Evolutionary conservation across 2,113 vertebrate species (phyloP).

Genomic region (Hippocampus barbouri): DNA sequence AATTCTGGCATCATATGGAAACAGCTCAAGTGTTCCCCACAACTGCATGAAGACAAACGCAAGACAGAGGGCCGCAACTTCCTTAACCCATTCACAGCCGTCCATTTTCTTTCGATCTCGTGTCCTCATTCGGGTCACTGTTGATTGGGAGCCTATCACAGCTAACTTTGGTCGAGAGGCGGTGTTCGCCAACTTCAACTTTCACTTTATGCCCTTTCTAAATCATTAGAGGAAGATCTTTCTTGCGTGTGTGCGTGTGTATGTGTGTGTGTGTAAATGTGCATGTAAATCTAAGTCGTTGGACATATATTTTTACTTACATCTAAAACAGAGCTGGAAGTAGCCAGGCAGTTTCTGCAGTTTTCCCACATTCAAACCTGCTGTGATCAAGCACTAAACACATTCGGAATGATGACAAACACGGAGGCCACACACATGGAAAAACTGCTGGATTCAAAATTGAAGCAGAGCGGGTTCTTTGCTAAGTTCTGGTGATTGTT

Average conservation of each 20-base stretch:
- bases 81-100: conserved; percentile 31
- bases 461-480: conserved; percentile 39
- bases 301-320: conserved; percentile 41
- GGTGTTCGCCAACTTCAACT: conserved; percentile 24
- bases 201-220: conserved; percentile 37
- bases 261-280: conserved; percentile 33
- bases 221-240: conserved; percentile 33
- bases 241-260: conserved; percentile 26
- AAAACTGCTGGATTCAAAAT: conserved; percentile 51
- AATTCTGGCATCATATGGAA: conserved; percentile 51
- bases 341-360: conserved; percentile 38
- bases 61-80: conserved; percentile 35
- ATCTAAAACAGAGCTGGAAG: conserved; percentile 27
- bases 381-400: conserved; percentile 72
- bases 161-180: neutral
- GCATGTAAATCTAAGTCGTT: conserved; percentile 27
- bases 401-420: conserved; percentile 70
- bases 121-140: neutral
- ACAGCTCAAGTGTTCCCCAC: conserved; percentile 63
- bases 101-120: neutral
- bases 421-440: conserved; percentile 70
- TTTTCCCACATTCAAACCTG: conserved; percentile 50
- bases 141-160: neutral
- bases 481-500: conserved; percentile 22
- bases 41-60: conserved; percentile 38